Conservation (phyloP, 1,140 invertebrate species). For the Odontomachus brunneus region DNA sequence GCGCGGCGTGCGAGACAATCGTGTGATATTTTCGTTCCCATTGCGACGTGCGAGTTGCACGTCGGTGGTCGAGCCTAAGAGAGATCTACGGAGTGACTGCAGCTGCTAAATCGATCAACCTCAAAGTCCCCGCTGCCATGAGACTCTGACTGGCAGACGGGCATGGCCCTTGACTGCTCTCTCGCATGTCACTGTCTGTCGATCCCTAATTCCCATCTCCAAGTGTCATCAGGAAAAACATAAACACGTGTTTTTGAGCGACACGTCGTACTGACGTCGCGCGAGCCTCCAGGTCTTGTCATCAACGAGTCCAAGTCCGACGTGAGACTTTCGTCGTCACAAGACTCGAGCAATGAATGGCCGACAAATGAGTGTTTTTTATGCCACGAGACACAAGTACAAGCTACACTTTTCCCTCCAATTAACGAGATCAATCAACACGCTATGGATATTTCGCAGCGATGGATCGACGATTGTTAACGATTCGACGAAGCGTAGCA, state of each 20-base stretch:
- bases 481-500: not conserved
- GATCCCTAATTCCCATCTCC: conserved; percentile 66
- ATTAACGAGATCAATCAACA: not conserved
- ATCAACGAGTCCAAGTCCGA: not conserved
- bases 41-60: conserved; percentile 33
- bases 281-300: conserved; percentile 14
- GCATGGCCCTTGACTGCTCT: conserved; percentile 53
- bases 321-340: not conserved
- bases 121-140: conserved; percentile 44
- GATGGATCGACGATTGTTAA: not conserved
- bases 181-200: conserved; percentile 52
- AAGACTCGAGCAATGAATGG: not conserved
- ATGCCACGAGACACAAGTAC: not conserved
- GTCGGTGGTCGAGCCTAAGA: conserved; percentile 39
- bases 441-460: no score
- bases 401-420: not conserved
- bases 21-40: conserved; percentile 14
- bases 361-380: conserved; percentile 2
- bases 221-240: conserved; percentile 74
- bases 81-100: conserved; percentile 56
- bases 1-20: conserved; percentile 5
- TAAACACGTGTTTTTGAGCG: conserved; percentile 81
- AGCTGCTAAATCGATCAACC: conserved; percentile 73
- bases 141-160: conserved; percentile 48
- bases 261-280: conserved; percentile 63